phyloP scores from a whole-genome alignment of 2,113 vertebrate genomes.

The Corynorhinus townsendii region DNA sequence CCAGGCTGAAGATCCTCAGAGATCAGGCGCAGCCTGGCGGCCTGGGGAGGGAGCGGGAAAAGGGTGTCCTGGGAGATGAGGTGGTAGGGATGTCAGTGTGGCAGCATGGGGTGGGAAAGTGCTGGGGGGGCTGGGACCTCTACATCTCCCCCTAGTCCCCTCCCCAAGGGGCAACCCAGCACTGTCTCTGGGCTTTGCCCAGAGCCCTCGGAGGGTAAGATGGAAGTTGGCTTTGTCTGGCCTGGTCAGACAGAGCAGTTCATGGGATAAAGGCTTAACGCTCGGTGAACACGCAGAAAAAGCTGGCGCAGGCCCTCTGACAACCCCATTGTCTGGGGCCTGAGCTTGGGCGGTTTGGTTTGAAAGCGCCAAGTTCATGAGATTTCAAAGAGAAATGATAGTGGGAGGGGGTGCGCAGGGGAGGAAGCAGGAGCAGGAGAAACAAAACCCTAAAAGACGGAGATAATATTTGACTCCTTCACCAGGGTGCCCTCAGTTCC shows the following conservation, averaged over 20 bases:
- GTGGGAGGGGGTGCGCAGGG: conserved; percentile 6
- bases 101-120: not conserved
- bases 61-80: fast-evolving
- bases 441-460: conserved; percentile 69
- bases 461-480: conserved; percentile 32
- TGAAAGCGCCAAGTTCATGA: conserved; percentile 84
- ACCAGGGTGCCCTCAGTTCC: fast-evolving
- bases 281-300: conserved; percentile 83
- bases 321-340: conserved; percentile 79
- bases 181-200: not conserved
- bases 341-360: conserved; percentile 64
- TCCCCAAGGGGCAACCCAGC: fast-evolving
- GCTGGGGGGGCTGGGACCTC: not conserved
- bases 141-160: not conserved
- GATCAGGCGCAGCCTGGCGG: not conserved
- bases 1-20: not conserved
- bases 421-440: not conserved
- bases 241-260: conserved; percentile 81
- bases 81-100: fast-evolving
- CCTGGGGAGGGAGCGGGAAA: not conserved
- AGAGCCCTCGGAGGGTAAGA: conserved; percentile 58
- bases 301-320: conserved; percentile 76
- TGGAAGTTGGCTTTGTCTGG: conserved; percentile 83
- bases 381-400: conserved; percentile 81
- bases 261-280: conserved; percentile 84